phyloP scores from a whole-genome alignment of 92 coral and sea anemone genomes.

The Pocillopora meandrina region DNA sequence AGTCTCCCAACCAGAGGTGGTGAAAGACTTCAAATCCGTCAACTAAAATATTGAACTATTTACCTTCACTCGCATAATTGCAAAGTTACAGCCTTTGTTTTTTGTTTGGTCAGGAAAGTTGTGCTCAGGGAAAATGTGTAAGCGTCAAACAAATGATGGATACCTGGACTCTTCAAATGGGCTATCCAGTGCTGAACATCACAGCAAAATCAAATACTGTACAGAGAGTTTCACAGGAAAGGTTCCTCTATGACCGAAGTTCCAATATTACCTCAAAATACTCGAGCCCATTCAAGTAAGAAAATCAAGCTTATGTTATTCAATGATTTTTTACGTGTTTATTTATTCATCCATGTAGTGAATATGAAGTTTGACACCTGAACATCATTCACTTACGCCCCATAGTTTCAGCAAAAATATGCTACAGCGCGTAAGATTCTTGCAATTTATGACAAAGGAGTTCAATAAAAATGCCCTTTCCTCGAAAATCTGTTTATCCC shows the following conservation, averaged over 20 bases:
- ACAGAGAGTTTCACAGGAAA: conserved; percentile 62
- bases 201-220: conserved; percentile 25
- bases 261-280: conserved; percentile 75
- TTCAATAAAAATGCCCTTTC: too few relatives aligned
- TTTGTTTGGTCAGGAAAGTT: conserved; percentile 52
- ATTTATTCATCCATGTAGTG: neutral
- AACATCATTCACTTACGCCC: too few relatives aligned
- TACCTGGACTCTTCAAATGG: conserved; percentile 95
- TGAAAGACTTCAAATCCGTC: too few relatives aligned
- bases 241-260: conserved; percentile 78
- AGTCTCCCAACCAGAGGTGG: too few relatives aligned
- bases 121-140: conserved; percentile 41
- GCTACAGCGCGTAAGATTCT: too few relatives aligned
- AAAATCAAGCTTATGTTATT: neutral
- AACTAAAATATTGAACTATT: too few relatives aligned
- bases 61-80: neutral
- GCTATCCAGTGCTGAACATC: conserved; percentile 75
- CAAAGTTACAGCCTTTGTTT: neutral
- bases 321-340: neutral
- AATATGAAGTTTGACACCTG: neutral
- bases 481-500: too few relatives aligned
- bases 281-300: conserved; percentile 56
- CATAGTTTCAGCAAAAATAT: too few relatives aligned
- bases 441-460: too few relatives aligned
- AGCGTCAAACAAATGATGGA: conserved; percentile 81